Evolutionary conservation across 2,113 vertebrate genomes (phyloP).

Genomic region (Actenoides lindsayi): DNA sequence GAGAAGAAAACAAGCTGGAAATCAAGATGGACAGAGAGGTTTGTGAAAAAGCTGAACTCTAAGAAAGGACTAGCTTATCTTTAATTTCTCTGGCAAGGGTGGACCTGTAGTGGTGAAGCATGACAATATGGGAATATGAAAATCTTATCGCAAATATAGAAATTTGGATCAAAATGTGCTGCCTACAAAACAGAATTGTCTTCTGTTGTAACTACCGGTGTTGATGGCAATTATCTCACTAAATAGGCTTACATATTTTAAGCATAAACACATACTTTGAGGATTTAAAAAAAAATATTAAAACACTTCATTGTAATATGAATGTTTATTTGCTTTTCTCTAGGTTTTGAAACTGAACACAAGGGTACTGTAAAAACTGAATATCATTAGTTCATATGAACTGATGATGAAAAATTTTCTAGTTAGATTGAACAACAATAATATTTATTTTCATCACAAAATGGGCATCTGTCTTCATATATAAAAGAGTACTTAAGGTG

Average conservation of each 20-base stretch:
- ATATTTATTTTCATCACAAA: neutral
- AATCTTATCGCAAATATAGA: neutral
- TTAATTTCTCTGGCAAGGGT: neutral
- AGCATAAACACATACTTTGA: neutral
- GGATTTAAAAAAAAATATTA: neutral
- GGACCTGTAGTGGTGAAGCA: neutral
- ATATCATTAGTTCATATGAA: neutral
- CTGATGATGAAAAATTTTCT: neutral
- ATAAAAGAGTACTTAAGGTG: neutral
- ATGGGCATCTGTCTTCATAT: neutral
- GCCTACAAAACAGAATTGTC: neutral
- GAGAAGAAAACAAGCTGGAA: neutral
- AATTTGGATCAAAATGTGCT: neutral
- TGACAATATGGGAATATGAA: neutral
- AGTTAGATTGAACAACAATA: neutral
- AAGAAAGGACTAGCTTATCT: neutral
- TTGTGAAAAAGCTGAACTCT: neutral
- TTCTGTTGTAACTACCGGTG: neutral
- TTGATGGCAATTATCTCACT: neutral
- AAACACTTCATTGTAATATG: neutral
- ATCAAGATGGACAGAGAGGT: neutral
- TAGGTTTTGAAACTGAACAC: neutral
- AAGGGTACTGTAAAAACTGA: neutral
- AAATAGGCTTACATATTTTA: neutral
- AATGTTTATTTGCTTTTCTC: neutral